phyloP scores from a whole-genome alignment of 2,888 invertebrate genomes.

The Stenolophus ochropezus region DNA sequence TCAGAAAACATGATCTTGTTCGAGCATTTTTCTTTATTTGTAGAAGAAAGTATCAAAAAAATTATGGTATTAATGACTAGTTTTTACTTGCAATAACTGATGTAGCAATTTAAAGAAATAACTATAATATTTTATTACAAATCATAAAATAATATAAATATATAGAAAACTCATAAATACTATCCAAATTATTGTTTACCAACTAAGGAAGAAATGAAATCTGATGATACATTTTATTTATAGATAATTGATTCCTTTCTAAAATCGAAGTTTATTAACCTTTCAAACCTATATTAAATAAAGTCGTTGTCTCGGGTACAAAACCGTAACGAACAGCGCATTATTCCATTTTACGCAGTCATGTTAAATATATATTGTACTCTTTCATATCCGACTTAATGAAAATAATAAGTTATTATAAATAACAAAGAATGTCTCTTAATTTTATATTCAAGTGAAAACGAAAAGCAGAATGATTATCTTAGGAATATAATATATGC shows the following conservation, averaged over 20 bases:
- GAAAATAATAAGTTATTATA: no score
- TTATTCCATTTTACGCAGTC: neutral
- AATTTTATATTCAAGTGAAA: neutral
- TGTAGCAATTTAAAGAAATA: no score
- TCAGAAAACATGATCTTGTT: conserved; percentile 13
- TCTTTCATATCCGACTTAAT: neutral
- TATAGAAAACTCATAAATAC: no score
- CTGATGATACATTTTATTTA: no score
- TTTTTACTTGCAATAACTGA: neutral
- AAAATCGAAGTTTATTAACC: conserved; percentile 18
- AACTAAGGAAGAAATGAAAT: no score
- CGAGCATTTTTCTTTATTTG: conserved; percentile 1
- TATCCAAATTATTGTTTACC: no score
- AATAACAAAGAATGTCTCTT: neutral
- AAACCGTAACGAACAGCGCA: conserved; percentile 12
- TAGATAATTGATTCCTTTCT: conserved; percentile 8
- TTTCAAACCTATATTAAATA: conserved; percentile 12
- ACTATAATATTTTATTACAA: neutral
- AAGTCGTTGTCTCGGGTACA: conserved; percentile 8
- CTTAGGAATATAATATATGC: neutral
- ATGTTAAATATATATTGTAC: neutral
- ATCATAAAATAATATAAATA: neutral
- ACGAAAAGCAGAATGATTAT: neutral
- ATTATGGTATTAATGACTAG: conserved; percentile 1
- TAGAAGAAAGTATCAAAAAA: conserved; percentile 27